phyloP scores from a whole-genome alignment of 1,140 invertebrate species.

The Hesperophylax magnus region DNA sequence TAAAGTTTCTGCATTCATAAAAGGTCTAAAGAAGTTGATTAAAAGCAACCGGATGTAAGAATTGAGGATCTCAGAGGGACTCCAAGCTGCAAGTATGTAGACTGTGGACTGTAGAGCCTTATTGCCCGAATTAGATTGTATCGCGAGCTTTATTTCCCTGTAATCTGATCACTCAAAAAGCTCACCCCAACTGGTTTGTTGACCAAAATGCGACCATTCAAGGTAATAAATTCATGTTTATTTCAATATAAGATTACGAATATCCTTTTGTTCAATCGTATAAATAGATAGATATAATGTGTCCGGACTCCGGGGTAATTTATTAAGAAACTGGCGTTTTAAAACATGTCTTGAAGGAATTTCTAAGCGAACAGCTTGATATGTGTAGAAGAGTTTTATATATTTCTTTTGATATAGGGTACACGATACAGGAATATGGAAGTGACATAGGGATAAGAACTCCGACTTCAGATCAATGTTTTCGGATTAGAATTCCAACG shows the following conservation, averaged over 20 bases:
- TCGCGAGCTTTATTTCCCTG: conserved; percentile 19
- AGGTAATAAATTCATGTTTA: conserved; percentile 27
- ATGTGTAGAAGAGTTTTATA: no score
- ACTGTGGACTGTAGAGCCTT: background rate
- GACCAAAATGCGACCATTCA: conserved; percentile 22
- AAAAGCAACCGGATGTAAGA: conserved; percentile 8
- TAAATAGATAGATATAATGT: background rate
- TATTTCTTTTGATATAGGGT: no score
- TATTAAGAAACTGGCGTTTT: background rate
- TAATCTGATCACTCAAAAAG: conserved; percentile 37
- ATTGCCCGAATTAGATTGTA: conserved; percentile 34
- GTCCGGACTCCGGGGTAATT: background rate
- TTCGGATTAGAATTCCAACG: no score
- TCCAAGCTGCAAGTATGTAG: background rate
- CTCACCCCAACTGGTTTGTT: conserved; percentile 36
- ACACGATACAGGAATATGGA: no score
- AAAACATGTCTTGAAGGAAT: no score
- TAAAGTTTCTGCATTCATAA: no score
- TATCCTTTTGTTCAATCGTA: conserved; percentile 1
- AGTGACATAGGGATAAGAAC: no score
- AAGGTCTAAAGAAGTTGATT: no score
- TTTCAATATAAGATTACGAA: conserved; percentile 10
- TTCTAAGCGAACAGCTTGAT: no score
- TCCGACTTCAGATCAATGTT: no score
- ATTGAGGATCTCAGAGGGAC: conserved; percentile 21